Percentiles rank a stretch among this genome's conserved stretches.
Evolutionary conservation across 2,797 vertebrate species (phyloP).

Genomic region (Helarctos malayanus): DNA sequence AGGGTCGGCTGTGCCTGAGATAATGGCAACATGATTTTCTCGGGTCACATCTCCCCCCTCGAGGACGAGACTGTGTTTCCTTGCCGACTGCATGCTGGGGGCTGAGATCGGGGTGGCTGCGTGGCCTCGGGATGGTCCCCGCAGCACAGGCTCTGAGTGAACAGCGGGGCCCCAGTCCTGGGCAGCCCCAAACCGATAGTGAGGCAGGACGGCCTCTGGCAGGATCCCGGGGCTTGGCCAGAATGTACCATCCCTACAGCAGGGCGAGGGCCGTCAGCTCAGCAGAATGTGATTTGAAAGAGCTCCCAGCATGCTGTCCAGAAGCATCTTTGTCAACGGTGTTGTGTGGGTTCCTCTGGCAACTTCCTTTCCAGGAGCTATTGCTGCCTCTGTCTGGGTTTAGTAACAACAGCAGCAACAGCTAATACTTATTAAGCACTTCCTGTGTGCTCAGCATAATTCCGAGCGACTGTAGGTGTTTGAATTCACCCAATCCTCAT

Average conservation of each 20-base stretch:
- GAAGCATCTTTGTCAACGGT: not conserved
- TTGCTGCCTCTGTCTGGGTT: not conserved
- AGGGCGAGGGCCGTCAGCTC: not conserved
- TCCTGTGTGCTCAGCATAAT: not conserved
- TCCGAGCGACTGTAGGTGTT: fast-evolving
- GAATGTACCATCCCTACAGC: not conserved
- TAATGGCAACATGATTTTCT: slow-evolving; percentile 28
- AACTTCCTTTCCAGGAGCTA: not conserved
- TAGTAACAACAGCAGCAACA: not conserved
- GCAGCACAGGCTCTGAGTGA: not conserved
- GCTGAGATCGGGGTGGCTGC: not conserved
- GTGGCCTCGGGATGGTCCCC: not conserved
- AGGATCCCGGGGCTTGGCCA: not conserved
- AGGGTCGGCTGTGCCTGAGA: not conserved
- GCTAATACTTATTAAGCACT: not conserved
- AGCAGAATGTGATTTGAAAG: not conserved
- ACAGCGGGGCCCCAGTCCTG: not conserved
- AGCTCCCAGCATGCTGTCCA: not conserved
- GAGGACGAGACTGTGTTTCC: not conserved
- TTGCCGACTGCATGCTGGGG: fast-evolving
- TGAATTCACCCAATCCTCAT: not conserved
- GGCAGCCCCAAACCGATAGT: too few species aligned
- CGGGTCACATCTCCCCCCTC: not conserved
- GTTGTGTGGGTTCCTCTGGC: not conserved
- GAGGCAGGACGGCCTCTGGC: not conserved